A percentile compares a stretch with the other conserved stretches of the same genome.
Evolutionary conservation across 2,797 vertebrate genomes (phyloP).

Genomic region (Cryptoprocta ferox): DNA sequence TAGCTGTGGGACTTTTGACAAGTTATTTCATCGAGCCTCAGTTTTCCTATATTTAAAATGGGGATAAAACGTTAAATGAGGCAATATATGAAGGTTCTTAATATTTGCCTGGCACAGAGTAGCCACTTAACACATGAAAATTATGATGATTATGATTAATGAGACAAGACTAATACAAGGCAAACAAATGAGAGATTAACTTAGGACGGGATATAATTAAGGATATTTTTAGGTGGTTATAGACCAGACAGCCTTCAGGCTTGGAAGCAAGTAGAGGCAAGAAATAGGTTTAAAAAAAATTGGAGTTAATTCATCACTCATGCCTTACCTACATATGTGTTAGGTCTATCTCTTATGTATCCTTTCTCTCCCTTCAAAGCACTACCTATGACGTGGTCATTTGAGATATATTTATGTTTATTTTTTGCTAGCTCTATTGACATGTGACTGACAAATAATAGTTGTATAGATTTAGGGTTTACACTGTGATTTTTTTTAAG

Average conservation of each 20-base stretch:
- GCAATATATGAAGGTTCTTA: background rate
- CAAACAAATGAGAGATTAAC: background rate
- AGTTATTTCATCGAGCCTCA: background rate
- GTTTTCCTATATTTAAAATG: conserved; percentile 18
- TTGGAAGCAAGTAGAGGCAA: conserved; percentile 24
- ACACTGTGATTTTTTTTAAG: background rate
- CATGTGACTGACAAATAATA: background rate
- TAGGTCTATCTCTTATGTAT: background rate
- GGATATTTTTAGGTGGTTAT: background rate
- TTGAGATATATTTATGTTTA: background rate
- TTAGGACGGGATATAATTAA: background rate
- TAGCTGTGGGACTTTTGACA: background rate
- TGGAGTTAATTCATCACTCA: background rate
- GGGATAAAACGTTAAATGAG: background rate
- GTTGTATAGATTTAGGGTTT: no score
- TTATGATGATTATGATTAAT: background rate
- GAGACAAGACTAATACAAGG: background rate
- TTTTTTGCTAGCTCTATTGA: background rate
- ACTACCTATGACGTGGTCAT: background rate
- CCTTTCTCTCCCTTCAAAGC: background rate
- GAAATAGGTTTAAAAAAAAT: background rate
- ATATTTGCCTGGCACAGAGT: background rate
- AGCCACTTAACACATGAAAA: background rate
- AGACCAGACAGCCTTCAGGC: background rate
- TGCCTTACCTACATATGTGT: background rate